Evolutionary conservation across 2,888 invertebrate species (phyloP), one percentile per base, ranked within the genome.

Genomic region (Oligia latruncula): DNA sequence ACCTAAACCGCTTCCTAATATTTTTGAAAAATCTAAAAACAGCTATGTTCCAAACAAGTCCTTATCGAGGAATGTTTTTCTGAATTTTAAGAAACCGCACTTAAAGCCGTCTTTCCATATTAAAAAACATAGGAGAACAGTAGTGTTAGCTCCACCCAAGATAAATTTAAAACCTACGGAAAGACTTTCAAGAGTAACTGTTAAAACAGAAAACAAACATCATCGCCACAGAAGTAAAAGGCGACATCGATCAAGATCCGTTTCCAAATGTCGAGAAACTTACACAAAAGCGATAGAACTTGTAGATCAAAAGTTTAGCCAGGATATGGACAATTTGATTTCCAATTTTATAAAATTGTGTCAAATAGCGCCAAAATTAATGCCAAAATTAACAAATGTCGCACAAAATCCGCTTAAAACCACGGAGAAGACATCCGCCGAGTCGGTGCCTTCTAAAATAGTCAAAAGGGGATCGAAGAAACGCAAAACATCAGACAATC

Each of bases 381-480:
- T 95, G 80, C 80, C 80, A 8, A 81, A 81, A 49, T 49, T 81
- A 43, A 91, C 93, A 46, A 95, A 90, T 82, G 90, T 94, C 17
- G 85, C 93, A 13, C 95, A 93, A 88, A 93, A 81, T 85, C 92
- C 91, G 64, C 92, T 91, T 20, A 96, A 95, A 92, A 86, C 81
- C 67, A 78, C 83, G 66, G 98, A 98, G 81, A 97, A 98, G 88
- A 93, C 97, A 60, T 94, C 96, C 2, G 92, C 94, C 52, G 98
- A 96, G 71, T 85, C 92, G 60, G 88, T 89, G 8, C 90, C 93
- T 88, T 92, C 87, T 49, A 97, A 97, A 94, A 93, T 96, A 52
- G 92, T 98, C 65, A 98, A 98, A 93, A 97, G 98, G 88, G 96
- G 97, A 13, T 97, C 98, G 3, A 98, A 98, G 90, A 98, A 98